Conservation (phyloP, 2,113 vertebrate species). For the Planiliza haematocheilus region DNA sequence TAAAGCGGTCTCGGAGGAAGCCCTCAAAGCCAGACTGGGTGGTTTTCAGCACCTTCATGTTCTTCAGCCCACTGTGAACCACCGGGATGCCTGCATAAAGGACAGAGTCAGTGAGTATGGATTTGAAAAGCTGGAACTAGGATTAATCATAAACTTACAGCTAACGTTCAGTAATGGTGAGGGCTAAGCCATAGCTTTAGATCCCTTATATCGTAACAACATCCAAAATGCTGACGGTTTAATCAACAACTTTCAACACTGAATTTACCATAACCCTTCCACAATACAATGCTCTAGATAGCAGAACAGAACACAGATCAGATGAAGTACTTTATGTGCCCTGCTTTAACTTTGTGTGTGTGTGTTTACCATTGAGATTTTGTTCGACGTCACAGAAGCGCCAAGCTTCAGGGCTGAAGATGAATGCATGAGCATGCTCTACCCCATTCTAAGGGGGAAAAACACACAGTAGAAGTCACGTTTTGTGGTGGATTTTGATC, state of each 20-base stretch:
- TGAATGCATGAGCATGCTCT: slow-evolving; percentile 88
- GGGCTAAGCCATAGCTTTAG: neutral
- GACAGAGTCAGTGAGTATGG: neutral
- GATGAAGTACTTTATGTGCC: neutral
- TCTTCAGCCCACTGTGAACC: slow-evolving; percentile 90
- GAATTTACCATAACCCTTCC: no score
- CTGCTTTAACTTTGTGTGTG: neutral
- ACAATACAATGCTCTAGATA: no score
- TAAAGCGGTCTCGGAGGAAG: slow-evolving; percentile 90
- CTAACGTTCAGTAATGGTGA: neutral
- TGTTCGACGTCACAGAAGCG: slow-evolving; percentile 90
- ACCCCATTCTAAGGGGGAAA: slow-evolving; percentile 81
- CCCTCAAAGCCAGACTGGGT: slow-evolving; percentile 95
- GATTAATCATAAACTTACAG: neutral
- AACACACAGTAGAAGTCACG: no score
- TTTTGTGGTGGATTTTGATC: no score
- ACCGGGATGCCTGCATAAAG: slow-evolving; percentile 84
- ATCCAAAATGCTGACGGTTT: neutral
- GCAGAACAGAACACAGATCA: slow-evolving; percentile 11
- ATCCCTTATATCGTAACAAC: neutral
- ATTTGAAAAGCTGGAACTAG: neutral
- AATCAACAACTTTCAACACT: neutral
- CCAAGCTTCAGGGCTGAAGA: slow-evolving; percentile 83
- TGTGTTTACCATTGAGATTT: slow-evolving; percentile 81
- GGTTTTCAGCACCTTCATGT: slow-evolving; percentile 94